Conservation (phyloP, 1,140 invertebrate species). For the Solenopsis invicta region DNA sequence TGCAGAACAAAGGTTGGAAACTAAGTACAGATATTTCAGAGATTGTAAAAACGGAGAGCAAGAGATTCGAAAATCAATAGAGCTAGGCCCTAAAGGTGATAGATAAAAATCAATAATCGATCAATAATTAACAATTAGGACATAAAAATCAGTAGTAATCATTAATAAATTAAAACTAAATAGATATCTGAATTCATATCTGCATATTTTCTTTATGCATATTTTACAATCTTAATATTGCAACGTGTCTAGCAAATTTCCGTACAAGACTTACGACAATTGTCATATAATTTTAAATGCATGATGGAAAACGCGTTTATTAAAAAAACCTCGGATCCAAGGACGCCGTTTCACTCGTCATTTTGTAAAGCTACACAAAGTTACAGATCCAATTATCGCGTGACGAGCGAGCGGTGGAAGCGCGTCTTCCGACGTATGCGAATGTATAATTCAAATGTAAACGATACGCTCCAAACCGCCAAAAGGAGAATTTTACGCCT, state of each 20-base stretch:
- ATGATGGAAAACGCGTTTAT: not conserved
- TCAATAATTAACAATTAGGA: not conserved
- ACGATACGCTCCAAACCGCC: not conserved
- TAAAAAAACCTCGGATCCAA: not conserved
- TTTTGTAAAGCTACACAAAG: slow-evolving; percentile 16
- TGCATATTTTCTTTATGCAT: not conserved
- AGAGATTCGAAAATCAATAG: not conserved
- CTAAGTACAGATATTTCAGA: not conserved
- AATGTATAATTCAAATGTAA: slow-evolving; percentile 57
- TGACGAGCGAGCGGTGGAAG: slow-evolving; percentile 5
- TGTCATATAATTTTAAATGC: slow-evolving; percentile 12
- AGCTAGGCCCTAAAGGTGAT: not conserved
- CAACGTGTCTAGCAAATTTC: not conserved
- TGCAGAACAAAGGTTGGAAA: not conserved
- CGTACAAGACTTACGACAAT: not conserved
- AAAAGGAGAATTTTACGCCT: not conserved
- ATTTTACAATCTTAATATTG: not conserved
- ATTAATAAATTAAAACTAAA: not conserved
- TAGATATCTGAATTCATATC: slow-evolving; percentile 5
- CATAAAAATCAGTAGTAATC: not conserved
- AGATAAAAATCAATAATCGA: slow-evolving; percentile 1
- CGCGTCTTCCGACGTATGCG: slow-evolving; percentile 6
- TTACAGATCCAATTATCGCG: slow-evolving; percentile 53
- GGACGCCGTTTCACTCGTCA: not conserved
- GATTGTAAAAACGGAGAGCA: not conserved